phyloP scores from a whole-genome alignment of 2,797 vertebrate species.

The Chloroceryle inda region DNA sequence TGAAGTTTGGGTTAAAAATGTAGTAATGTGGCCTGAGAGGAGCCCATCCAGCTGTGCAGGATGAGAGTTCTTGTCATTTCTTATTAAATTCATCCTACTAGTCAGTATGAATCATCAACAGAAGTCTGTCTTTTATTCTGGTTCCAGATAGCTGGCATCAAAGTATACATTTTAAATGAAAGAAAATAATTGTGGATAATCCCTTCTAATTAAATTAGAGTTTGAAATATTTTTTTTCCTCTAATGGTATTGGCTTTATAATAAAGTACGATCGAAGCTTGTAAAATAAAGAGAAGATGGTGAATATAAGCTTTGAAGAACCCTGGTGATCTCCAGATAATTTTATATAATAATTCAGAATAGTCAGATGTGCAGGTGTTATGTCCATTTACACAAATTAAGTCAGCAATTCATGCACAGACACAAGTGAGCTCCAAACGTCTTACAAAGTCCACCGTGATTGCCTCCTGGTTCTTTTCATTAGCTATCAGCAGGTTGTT shows the following conservation, averaged over 20 bases:
- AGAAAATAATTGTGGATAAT: slow-evolving; percentile 8
- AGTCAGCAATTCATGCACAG: slow-evolving; percentile 50
- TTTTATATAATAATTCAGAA: slow-evolving; percentile 21
- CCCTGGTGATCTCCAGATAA: slow-evolving; percentile 1
- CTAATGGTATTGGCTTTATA: slow-evolving; percentile 34
- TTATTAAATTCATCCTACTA: neutral
- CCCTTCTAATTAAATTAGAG: slow-evolving; percentile 8
- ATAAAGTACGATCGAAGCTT: neutral
- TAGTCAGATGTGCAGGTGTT: slow-evolving; percentile 16
- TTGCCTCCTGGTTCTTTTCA: slow-evolving; percentile 62
- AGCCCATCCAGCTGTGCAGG: neutral
- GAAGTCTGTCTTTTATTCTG: slow-evolving; percentile 24
- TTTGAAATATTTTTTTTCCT: neutral
- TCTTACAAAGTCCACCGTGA: slow-evolving; percentile 44
- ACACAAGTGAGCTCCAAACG: slow-evolving; percentile 22
- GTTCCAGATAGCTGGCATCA: slow-evolving; percentile 41
- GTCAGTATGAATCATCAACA: slow-evolving; percentile 33
- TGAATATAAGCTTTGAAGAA: slow-evolving; percentile 14
- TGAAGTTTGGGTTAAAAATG: neutral
- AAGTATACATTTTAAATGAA: slow-evolving; percentile 53
- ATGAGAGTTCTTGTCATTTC: neutral
- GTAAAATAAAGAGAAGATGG: slow-evolving; percentile 35
- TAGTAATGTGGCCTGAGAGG: neutral
- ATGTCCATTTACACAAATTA: slow-evolving; percentile 55
- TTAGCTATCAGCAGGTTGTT: slow-evolving; percentile 64